A percentile compares a stretch with the other conserved stretches of the same genome.
Conservation (phyloP, 2,888 invertebrate species). For the Stenodema calcarata region DNA sequence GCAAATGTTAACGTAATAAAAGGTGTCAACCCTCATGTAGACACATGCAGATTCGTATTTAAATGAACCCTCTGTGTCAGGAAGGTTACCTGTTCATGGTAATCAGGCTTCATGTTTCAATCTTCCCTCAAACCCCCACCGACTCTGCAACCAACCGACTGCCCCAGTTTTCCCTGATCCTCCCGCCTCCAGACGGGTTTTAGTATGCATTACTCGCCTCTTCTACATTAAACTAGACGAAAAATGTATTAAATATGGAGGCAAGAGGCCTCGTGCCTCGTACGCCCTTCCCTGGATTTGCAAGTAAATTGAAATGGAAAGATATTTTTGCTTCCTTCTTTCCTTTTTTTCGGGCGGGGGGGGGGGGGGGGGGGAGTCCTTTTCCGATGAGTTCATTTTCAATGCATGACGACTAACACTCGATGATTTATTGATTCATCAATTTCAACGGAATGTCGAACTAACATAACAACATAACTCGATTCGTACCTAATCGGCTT, state of each 20-base stretch:
- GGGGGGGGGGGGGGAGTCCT: too few relatives aligned
- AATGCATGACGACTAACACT: too few relatives aligned
- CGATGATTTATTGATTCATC: too few relatives aligned
- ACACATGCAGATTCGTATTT: slow-evolving; percentile 21
- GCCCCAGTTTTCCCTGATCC: background rate
- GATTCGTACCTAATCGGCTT: too few relatives aligned
- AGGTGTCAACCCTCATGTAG: slow-evolving; percentile 16
- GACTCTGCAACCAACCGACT: background rate
- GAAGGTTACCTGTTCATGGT: slow-evolving; percentile 9
- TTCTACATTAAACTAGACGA: slow-evolving; percentile 26
- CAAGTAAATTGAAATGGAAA: slow-evolving; percentile 31
- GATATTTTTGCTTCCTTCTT: background rate
- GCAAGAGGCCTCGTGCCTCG: background rate
- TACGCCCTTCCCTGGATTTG: background rate
- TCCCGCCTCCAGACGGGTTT: background rate
- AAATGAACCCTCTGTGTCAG: background rate
- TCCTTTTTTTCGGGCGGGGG: too few relatives aligned
- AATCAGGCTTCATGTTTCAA: slow-evolving; percentile 6
- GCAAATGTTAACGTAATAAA: slow-evolving; percentile 5
- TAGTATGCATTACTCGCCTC: slow-evolving; percentile 24
- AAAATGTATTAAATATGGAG: slow-evolving; percentile 39
- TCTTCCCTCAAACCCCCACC: background rate
- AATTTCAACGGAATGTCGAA: too few relatives aligned
- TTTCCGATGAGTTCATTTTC: too few relatives aligned
- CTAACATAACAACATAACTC: too few relatives aligned